Evolutionary conservation across 2,113 vertebrate species (phyloP).

Genomic region (Corvus hawaiiensis): DNA sequence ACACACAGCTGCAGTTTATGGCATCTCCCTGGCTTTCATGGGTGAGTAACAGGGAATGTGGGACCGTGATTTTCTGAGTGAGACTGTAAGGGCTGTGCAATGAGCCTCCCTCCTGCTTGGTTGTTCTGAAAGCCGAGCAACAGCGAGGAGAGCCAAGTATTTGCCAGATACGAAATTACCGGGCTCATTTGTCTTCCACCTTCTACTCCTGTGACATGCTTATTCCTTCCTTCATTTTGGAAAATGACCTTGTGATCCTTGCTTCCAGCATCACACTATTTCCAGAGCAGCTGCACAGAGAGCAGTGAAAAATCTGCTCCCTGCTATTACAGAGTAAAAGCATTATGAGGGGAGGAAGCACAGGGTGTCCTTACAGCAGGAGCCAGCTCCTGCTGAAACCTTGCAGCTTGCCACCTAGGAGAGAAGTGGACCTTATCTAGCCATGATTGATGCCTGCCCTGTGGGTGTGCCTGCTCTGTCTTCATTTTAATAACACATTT

Average conservation of each 20-base stretch:
- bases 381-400: background rate
- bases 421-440: background rate
- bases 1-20: background rate
- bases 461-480: background rate
- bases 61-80: background rate
- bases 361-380: background rate
- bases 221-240: constrained; percentile 43
- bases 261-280: constrained; percentile 21
- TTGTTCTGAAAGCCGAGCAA: background rate
- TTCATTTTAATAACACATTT: background rate
- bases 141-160: background rate
- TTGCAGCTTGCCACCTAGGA: background rate
- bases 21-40: background rate
- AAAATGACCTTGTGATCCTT: constrained; percentile 24
- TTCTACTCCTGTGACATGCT: constrained; percentile 34
- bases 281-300: constrained; percentile 28
- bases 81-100: background rate
- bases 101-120: background rate
- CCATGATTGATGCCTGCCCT: background rate
- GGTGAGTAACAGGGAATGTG: background rate
- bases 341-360: background rate
- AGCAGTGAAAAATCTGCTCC: constrained; percentile 8
- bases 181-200: constrained; percentile 33
- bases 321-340: background rate
- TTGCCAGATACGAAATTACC: background rate